Evolutionary conservation across 2,113 vertebrate species (phyloP).

Genomic region (Sturnira hondurensis): DNA sequence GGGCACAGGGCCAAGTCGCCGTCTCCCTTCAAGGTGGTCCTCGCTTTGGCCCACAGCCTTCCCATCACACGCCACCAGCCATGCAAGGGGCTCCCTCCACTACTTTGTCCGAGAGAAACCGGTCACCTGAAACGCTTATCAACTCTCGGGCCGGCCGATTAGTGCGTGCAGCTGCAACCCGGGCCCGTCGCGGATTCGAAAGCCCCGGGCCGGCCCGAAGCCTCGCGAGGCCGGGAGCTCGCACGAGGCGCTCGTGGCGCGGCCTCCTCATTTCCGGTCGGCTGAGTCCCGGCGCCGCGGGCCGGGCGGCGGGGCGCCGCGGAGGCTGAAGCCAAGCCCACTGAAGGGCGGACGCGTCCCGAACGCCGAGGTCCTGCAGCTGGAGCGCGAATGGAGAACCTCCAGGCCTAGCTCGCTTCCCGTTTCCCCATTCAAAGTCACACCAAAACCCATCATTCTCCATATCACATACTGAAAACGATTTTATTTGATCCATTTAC

Average conservation of each 20-base stretch:
- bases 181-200: accelerated
- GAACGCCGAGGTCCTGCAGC: accelerated
- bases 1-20: not conserved
- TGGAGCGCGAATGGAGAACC: not conserved
- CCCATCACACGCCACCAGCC: not conserved
- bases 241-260: accelerated
- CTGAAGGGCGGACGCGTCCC: not conserved
- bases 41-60: not conserved
- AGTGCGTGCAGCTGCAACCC: accelerated
- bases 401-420: not conserved
- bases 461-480: slow-evolving; percentile 93
- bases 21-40: not conserved
- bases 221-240: not conserved
- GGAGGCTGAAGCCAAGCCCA: not conserved
- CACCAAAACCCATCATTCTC: slow-evolving; percentile 73
- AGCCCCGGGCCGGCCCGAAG: not conserved
- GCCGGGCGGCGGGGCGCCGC: accelerated
- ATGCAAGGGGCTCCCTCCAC: not conserved
- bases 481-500: slow-evolving; percentile 95
- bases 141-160: accelerated
- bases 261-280: not conserved
- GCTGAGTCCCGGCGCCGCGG: accelerated
- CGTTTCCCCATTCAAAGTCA: not conserved
- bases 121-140: not conserved
- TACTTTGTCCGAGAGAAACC: accelerated